These are phyloP conservation scores for Samia ricini DNA, from an alignment of 1,140 invertebrate species.

Conservation along the genomic window DNA sequence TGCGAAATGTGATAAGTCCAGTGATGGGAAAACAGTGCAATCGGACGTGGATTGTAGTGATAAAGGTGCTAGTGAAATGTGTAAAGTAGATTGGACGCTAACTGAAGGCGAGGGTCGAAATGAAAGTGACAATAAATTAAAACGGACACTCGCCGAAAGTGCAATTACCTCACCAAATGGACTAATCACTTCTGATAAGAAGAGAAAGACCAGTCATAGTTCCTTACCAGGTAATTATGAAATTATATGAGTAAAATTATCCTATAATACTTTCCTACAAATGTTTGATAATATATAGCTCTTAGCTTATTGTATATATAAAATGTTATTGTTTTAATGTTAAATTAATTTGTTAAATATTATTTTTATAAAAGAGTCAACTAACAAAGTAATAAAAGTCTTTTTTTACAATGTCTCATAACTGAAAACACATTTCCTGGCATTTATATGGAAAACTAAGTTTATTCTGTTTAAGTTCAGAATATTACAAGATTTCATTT, in stretches of 20 bases:
- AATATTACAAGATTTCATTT: too few relatives aligned
- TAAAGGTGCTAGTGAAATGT: conserved; percentile 67
- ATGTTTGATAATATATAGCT: too few relatives aligned
- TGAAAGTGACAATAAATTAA: conserved; percentile 55
- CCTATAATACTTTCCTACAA: too few relatives aligned
- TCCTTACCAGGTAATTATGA: conserved; percentile 67
- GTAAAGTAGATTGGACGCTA: conserved; percentile 66
- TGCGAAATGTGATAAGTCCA: conserved; percentile 68
- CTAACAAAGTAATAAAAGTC: not conserved
- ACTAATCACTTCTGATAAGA: conserved; percentile 75
- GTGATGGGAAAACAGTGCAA: conserved; percentile 61
- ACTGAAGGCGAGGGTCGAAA: conserved; percentile 46
- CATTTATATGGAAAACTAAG: too few relatives aligned
- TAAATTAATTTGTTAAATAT: too few relatives aligned
- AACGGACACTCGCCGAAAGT: conserved; percentile 61
- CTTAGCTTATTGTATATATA: too few relatives aligned
- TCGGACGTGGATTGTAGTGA: conserved; percentile 44
- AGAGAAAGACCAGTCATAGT: conserved; percentile 75
- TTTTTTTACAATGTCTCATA: not conserved
- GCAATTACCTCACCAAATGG: conserved; percentile 68
- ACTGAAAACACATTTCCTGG: too few relatives aligned
- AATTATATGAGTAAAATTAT: not conserved
- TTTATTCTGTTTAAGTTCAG: too few relatives aligned
- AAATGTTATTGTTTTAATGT: too few relatives aligned
- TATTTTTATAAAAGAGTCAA: not conserved